Percentiles rank a stretch among this genome's conserved stretches.
phyloP scores from a whole-genome alignment of 2,888 invertebrate genomes.

The Tetanocera ferruginea region DNA sequence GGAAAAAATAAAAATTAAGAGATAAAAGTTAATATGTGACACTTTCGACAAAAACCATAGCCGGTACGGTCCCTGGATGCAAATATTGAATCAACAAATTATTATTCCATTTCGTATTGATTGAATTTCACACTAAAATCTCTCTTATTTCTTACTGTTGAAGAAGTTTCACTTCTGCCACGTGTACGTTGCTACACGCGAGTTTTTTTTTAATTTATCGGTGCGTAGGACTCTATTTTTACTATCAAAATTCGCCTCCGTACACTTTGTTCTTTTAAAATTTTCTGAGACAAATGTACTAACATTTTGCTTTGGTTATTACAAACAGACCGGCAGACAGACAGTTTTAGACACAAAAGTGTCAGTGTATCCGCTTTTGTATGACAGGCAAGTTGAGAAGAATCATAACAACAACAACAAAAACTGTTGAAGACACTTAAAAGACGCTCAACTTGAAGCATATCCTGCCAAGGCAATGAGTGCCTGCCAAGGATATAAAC shows the following conservation, averaged over 20 bases:
- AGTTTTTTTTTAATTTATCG: no score
- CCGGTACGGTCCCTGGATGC: no score
- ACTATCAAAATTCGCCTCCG: neutral
- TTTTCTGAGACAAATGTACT: neutral
- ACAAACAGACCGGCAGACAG: neutral
- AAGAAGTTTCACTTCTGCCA: no score
- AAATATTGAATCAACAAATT: no score
- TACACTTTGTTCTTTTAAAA: neutral
- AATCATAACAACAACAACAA: slow-evolving; percentile 15
- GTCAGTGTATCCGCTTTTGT: slow-evolving; percentile 14
- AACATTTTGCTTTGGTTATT: neutral
- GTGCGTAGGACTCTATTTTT: no score
- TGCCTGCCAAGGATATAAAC: slow-evolving; percentile 15
- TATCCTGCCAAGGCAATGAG: neutral
- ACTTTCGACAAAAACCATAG: no score
- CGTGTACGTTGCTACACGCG: no score
- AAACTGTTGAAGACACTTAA: slow-evolving; percentile 6
- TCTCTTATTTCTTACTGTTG: no score
- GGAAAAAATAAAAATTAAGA: no score
- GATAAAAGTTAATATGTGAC: no score
- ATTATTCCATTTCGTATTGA: no score
- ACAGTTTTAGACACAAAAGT: neutral
- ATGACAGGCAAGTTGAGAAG: slow-evolving; percentile 29
- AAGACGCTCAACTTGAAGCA: slow-evolving; percentile 18
- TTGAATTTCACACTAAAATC: no score